phyloP scores from a whole-genome alignment of 2,113 vertebrate genomes.

The zebrafish (Danio rerio) region DNA sequence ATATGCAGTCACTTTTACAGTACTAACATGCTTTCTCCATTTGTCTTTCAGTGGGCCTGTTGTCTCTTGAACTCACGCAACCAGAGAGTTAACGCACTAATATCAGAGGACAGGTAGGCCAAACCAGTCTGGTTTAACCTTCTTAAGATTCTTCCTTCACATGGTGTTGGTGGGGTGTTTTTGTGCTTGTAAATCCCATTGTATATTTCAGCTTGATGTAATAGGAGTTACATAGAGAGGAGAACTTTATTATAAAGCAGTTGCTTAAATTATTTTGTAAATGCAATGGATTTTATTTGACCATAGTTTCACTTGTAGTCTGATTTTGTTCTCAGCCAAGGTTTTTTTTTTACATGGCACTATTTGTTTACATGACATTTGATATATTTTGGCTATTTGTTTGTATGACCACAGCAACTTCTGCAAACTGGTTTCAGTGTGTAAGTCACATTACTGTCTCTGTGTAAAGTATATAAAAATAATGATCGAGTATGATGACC shows the following conservation, averaged over 20 bases:
- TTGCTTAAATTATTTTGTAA: not conserved
- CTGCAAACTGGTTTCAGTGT: too few relatives aligned
- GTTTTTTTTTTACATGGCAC: too few relatives aligned
- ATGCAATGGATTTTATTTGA: not conserved
- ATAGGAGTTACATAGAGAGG: not conserved
- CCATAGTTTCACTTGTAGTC: too few relatives aligned
- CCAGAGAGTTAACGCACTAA: conserved; percentile 3
- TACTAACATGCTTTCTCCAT: not conserved
- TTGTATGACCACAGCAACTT: too few relatives aligned
- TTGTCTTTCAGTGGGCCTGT: conserved; percentile 30
- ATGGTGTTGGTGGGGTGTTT: not conserved
- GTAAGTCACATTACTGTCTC: too few relatives aligned
- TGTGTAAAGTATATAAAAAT: too few relatives aligned
- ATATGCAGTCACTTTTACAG: not conserved
- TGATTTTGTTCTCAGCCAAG: too few relatives aligned
- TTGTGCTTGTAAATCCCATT: not conserved
- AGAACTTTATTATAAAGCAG: not conserved
- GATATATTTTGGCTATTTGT: too few relatives aligned
- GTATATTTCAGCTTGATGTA: not conserved
- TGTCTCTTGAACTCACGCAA: not conserved
- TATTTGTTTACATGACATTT: too few relatives aligned
- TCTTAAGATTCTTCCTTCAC: not conserved
- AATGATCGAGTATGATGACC: too few relatives aligned
- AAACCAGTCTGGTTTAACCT: not conserved
- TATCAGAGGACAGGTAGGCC: not conserved